Conservation (phyloP, 2,113 vertebrate genomes). For the Saccopteryx leptura region DNA sequence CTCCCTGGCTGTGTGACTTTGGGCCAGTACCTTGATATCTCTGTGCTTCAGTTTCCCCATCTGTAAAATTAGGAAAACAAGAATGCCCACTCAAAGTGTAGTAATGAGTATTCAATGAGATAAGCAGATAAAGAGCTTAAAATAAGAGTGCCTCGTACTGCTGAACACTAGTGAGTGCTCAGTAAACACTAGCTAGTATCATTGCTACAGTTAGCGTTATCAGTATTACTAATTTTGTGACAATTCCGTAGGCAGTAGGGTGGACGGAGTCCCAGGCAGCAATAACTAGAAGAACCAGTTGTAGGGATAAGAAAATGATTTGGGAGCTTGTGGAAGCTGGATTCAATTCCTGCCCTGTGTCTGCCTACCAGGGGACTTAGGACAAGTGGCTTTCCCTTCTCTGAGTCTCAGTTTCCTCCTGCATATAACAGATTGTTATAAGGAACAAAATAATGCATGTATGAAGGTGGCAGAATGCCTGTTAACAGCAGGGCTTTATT, state of each 20-base stretch:
- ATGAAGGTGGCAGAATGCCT: not conserved
- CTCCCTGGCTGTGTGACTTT: not conserved
- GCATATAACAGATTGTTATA: not conserved
- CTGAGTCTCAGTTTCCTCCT: not conserved
- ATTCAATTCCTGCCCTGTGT: not conserved
- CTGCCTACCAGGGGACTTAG: not conserved
- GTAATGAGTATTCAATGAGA: not conserved
- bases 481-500: not conserved
- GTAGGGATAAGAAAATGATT: not conserved
- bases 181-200: not conserved
- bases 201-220: no score
- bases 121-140: not conserved
- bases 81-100: not conserved
- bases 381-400: not conserved
- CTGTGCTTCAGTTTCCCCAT: not conserved
- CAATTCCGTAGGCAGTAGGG: accelerated
- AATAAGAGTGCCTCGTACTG: not conserved
- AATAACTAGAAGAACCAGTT: not conserved
- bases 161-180: not conserved
- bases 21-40: not conserved
- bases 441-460: not conserved
- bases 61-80: not conserved
- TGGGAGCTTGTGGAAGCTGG: not conserved
- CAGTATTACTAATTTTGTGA: not conserved
- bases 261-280: not conserved